Percentiles rank a stretch among this genome's conserved stretches.
phyloP scores from a whole-genome alignment of 1,140 invertebrate species.

The Ooceraea biroi region DNA sequence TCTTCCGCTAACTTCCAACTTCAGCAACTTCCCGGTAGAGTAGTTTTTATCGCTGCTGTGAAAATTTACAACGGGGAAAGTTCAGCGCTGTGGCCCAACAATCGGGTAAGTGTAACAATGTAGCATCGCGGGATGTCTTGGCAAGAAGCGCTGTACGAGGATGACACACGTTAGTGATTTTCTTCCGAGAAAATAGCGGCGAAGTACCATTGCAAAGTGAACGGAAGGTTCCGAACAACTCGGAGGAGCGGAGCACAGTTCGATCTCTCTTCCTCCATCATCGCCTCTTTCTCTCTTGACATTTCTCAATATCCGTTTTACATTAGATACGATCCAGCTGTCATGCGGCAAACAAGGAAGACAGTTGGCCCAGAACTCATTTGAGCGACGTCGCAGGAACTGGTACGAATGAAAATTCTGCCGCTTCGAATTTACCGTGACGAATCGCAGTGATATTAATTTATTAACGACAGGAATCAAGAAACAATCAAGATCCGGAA shows the following conservation, averaged over 20 bases:
- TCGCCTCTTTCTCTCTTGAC: conserved; percentile 5
- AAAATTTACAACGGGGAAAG: neutral
- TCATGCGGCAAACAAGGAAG: conserved; percentile 35
- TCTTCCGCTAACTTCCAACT: neutral
- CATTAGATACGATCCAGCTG: conserved; percentile 51
- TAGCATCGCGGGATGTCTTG: neutral
- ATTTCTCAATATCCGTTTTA: conserved; percentile 59
- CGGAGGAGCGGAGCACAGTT: conserved; percentile 39
- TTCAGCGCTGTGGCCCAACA: neutral
- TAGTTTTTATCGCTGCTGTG: neutral
- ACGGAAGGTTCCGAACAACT: conserved; percentile 43
- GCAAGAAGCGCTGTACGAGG: neutral
- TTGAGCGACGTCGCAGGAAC: conserved; percentile 41
- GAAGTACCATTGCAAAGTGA: conserved; percentile 38
- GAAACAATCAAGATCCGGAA: neutral
- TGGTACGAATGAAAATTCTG: conserved; percentile 22
- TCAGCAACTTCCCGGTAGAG: neutral
- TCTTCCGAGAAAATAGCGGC: conserved; percentile 8
- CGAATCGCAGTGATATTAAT: neutral
- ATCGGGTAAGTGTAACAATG: neutral
- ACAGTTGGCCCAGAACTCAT: conserved; percentile 51
- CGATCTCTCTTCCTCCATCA: conserved; percentile 1
- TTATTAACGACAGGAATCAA: neutral
- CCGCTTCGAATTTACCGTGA: neutral
- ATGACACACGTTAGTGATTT: conserved; percentile 27